These are phyloP conservation scores for Balaeniceps rex DNA, from an alignment of 2,113 vertebrate genomes.

Conservation along the genomic window DNA sequence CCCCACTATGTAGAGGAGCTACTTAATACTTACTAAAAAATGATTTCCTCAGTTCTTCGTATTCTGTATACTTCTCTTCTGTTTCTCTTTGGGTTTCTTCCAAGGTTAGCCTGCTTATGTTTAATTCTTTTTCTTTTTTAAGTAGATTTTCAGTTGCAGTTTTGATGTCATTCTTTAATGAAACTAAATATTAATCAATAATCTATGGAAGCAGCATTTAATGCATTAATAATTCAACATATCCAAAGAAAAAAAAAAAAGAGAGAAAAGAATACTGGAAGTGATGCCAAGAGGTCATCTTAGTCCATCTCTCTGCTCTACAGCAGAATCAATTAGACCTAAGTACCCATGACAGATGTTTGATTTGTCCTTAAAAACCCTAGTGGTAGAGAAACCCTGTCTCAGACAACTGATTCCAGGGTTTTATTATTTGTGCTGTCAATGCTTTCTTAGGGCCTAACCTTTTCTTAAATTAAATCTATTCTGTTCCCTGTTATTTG, in stretches of 20 bases:
- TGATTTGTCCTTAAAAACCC: slow-evolving; percentile 34
- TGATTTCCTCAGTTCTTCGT: not conserved
- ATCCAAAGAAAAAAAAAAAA: not conserved
- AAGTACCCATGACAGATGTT: slow-evolving; percentile 35
- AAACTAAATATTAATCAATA: not conserved
- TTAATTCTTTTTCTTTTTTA: slow-evolving; percentile 41
- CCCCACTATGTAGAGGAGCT: not conserved
- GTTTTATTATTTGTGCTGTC: not conserved
- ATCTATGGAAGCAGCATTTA: not conserved
- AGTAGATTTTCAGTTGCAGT: not conserved
- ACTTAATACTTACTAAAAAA: slow-evolving; percentile 10
- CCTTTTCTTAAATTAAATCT: not conserved
- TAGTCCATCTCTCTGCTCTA: not conserved
- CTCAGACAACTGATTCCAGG: not conserved
- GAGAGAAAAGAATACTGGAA: not conserved
- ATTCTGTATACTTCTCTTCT: not conserved
- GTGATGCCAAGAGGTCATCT: not conserved
- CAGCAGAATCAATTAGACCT: not conserved
- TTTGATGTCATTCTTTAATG: not conserved
- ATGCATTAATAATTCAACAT: not conserved
- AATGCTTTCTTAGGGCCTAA: not conserved
- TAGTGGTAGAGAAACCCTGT: not conserved
- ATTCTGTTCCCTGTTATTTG: not conserved
- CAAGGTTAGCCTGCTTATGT: not conserved
- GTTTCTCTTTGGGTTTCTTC: not conserved